Base-by-base conservation (phyloP, 1,140 invertebrate species). In the Drosophila paulistorum region DNA sequence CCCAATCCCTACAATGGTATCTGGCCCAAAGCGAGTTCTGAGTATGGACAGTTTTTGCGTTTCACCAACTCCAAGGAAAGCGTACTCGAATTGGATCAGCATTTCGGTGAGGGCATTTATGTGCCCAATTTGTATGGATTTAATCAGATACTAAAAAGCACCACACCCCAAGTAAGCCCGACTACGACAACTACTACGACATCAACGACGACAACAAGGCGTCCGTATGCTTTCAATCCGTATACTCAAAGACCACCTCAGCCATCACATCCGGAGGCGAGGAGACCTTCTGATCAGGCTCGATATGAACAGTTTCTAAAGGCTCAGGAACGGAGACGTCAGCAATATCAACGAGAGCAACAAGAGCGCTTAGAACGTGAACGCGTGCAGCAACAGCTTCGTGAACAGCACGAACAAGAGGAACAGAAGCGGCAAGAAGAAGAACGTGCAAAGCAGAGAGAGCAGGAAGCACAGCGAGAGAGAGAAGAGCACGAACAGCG, bases 1-100 rank as follows among this genome's bases (percentile, higher is more conserved):
- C 90, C 90, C 42, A 80, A 81, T 63, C 75, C 66, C 1, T 72
- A 65, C 35, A 1, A 45, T 0, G 69, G 70, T n/a, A 72, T 89
- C 1, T 91, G 90, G 90, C 90, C 90, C 4, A 74, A 57, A 26
- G 84, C 79, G 2, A 62, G 42, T 1, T 74, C 79, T 1, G 90
- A 91, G 51, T 86, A 90, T 7, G 90, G 90, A 3, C 90, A 90
- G 3, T 84, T 87, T 51, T 61, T 91, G 45, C 81, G 90, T 2
- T 78, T 91, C n/a, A 81, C 79, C 26, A 91, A 91, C 57, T 74
- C 71, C 0, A 48, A 42, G 30, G 60, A 72, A 6, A 81, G 51
- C 6, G 71, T 74, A 23, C 59, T 91, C 20, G 90, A 91, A 14
- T 26, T 91, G 30, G 90, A 91, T 41, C 81, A 80, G 42, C 87